These are phyloP conservation scores for Synaphobranchus kaupii DNA, from an alignment of 2,797 vertebrate species.

Conservation along the genomic window DNA sequence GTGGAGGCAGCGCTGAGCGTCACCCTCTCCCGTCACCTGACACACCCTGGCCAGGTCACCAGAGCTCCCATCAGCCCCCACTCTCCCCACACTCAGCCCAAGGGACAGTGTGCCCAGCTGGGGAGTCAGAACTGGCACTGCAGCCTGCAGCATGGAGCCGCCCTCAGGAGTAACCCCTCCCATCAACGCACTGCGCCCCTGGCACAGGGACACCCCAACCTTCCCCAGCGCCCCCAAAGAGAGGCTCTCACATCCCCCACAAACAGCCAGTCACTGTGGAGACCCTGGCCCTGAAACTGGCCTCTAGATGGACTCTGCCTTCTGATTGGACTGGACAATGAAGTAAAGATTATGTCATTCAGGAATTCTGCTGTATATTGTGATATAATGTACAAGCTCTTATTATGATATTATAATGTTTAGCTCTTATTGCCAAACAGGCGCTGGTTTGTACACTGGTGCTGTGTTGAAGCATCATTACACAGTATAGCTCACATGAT, in stretches of 20 bases:
- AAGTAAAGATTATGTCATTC: neutral
- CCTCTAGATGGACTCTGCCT: neutral
- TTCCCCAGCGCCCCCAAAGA: conserved; percentile 12
- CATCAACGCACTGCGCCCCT: neutral
- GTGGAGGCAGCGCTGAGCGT: conserved; percentile 36
- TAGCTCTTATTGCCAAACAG: neutral
- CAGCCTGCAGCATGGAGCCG: neutral
- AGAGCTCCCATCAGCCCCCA: neutral
- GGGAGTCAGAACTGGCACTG: neutral
- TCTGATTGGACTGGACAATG: neutral
- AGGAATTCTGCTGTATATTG: neutral
- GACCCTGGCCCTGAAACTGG: conserved; percentile 26
- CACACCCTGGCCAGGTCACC: too few species aligned
- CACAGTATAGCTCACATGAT: too few species aligned
- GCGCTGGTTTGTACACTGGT: too few species aligned
- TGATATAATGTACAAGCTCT: neutral
- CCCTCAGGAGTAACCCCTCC: neutral
- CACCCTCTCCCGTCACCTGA: conserved; percentile 8
- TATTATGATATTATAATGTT: neutral
- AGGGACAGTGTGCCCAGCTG: conserved; percentile 3
- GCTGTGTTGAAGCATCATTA: too few species aligned
- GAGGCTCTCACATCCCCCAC: neutral
- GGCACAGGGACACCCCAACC: neutral
- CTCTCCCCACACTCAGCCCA: neutral
- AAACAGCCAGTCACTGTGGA: conserved; percentile 14